Base-by-base conservation (phyloP, 2,888 invertebrate genomes). In the Nemotelus nigrinus region DNA sequence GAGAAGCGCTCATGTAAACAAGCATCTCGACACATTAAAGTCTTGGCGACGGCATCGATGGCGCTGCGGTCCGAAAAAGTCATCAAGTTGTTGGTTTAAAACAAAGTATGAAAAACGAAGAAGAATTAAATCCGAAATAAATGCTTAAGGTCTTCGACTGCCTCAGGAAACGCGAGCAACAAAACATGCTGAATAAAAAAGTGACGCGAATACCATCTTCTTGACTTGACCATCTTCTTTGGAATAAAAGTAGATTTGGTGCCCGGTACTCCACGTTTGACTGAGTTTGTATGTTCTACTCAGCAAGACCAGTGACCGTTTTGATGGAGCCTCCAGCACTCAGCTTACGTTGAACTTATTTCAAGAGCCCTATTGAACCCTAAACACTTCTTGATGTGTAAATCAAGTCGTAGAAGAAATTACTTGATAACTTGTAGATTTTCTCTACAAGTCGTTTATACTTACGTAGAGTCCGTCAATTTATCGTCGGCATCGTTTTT, bases 351-450 rank as follows among this genome's bases (percentile, higher is more conserved):
- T 25, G 70, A 55, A 67, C 70, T 53, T 63, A 74, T 47, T 60
- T 74, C 74, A 74, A 74, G 74, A 74, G 63, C 47, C 74, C 74
- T 57, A 60, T 74, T 74, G 74, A 74, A 74, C 74, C 63, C 47
- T 70, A 39, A 70, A 43, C 70, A 70, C 70, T 55, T 70, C 74
- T 74, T 60, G 74, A 74, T 74, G 74, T 74, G 74, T 74, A 63
- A 74, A 74, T 74, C 74, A 74, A 74, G 48, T 74, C 57, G 53
- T 55, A 63, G 50, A 39, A 74, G 74, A 74, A 74, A 74, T 74
- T 63, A 74, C 74, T 74, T 74, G 74, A 74, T 47, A 47, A 74
- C 74, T 74, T 74, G 74, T 74, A 47, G 50, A 68, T 60, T 74
- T 74, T 41, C 48, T 25, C 25, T 25, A 25, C 25, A 25, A 25